Base-by-base conservation (phyloP, 2,113 vertebrate genomes). In the Greenwoodochromis staneri region DNA sequence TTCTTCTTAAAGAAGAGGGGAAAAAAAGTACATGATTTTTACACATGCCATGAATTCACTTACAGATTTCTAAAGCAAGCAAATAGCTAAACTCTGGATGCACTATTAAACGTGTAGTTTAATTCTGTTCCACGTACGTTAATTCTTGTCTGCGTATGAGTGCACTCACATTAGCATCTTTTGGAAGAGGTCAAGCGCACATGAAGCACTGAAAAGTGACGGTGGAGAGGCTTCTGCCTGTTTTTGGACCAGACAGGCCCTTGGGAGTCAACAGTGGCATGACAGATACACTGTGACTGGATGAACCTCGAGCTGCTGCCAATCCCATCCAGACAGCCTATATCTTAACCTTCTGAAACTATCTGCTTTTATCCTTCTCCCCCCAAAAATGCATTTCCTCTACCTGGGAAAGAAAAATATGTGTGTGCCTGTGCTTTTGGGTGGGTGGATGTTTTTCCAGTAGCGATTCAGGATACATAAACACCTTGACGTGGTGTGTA, bases 281-380 rank as follows among this genome's bases (percentile, higher is more conserved):
- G 89, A 95, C 92, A 86, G 92, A 95, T 95, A 90, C 73, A 90
- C 87, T 93, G 49, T 89, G 84, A 91, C 92, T 91, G 34, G 82
- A 90, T 88, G 88, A 88, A 92, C 82, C 85, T 90, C n/a, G 82
- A 80, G 49, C 84, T 86, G 61, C 55, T 86, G 47, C 57, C 73
- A 76, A 88, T 45, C 76, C 55, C 78, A 81, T 14, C 24, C 82
- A 85, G 55, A 81, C 83, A 45, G 53, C 55, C 19, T 42, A 54
- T 59, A 83, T 91, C 57, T 93, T 88, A 85, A 84, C 69, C 49
- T 81, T 73, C 19, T 83, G 76, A 87, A 82, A 66, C 80, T 31
- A 49, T 69, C 81, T 63, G 24, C 42, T 51, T 73, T 80, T 76
- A 27, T 10, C 38, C 57, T 13, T 61, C 55, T 66, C 7, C 40